Conservation (phyloP, 1,140 invertebrate genomes). For the Drosophila ironensis region DNA sequence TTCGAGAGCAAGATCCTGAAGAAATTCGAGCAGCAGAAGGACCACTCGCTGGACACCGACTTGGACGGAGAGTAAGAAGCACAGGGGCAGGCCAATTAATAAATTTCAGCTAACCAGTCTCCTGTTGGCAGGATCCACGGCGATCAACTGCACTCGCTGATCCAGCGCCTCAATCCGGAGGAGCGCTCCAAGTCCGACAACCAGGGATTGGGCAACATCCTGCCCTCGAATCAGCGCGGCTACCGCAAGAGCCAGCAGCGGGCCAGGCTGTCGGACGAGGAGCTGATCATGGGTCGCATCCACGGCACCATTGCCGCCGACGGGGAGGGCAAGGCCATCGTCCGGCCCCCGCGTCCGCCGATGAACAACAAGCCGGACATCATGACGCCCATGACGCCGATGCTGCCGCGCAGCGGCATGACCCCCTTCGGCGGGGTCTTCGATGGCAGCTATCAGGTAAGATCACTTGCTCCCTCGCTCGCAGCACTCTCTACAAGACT, state of each 20-base stretch:
- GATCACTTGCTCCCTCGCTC: too few species aligned
- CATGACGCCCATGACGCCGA: constrained; percentile 74
- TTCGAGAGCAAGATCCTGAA: constrained; percentile 73
- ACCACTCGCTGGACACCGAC: constrained; percentile 65
- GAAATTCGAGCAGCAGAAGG: constrained; percentile 64
- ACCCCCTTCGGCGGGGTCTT: constrained; percentile 69
- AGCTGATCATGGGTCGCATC: constrained; percentile 75
- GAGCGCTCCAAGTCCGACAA: constrained; percentile 21
- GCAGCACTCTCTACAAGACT: too few species aligned
- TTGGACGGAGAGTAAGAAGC: constrained; percentile 81
- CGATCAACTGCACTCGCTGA: constrained; percentile 73
- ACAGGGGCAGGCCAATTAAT: too few species aligned
- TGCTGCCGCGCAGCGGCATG: constrained; percentile 61
- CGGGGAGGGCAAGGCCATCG: constrained; percentile 26
- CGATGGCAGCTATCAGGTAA: constrained; percentile 73
- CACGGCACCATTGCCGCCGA: constrained; percentile 70
- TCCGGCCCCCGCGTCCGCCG: constrained; percentile 39
- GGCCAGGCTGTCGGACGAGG: constrained; percentile 68
- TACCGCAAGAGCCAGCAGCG: constrained; percentile 3
- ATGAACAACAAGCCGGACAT: constrained; percentile 55
- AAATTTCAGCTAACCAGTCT: neutral
- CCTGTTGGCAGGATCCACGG: constrained; percentile 62
- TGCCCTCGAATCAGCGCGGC: constrained; percentile 57
- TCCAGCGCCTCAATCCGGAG: constrained; percentile 70
- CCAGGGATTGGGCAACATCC: constrained; percentile 37